phyloP scores from a whole-genome alignment of 2,888 invertebrate genomes.

The Campoplex nolae region DNA sequence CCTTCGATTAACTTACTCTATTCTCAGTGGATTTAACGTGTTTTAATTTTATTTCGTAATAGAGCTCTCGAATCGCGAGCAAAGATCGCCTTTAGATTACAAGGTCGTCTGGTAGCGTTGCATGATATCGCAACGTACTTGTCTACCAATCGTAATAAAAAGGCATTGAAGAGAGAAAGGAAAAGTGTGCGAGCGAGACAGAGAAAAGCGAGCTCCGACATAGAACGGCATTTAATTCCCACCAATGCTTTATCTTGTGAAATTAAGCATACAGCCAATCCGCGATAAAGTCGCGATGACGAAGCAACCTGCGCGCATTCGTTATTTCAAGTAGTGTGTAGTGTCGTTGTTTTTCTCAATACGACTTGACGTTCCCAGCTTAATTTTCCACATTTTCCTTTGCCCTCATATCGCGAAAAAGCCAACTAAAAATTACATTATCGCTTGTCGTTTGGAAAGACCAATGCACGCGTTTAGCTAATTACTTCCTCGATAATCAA shows the following conservation, averaged over 20 bases:
- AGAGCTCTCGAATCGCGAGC: background rate
- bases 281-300: constrained; percentile 56
- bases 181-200: constrained; percentile 14
- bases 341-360: constrained; percentile 31
- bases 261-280: constrained; percentile 52
- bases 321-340: constrained; percentile 33
- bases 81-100: constrained; percentile 34
- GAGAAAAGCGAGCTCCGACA: constrained; percentile 9
- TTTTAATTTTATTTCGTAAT: background rate
- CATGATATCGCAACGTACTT: constrained; percentile 37
- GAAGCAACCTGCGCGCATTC: constrained; percentile 46
- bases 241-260: constrained; percentile 63
- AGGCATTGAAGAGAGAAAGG: constrained; percentile 5
- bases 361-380: constrained; percentile 15
- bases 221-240: constrained; percentile 39
- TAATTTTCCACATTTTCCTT: background rate
- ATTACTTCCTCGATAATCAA: background rate
- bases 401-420: background rate
- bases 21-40: background rate
- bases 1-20: background rate
- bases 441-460: background rate
- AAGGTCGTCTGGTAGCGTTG: constrained; percentile 48
- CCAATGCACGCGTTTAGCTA: background rate
- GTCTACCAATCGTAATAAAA: constrained; percentile 7
- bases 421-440: background rate